Conservation (phyloP, 1,140 invertebrate species). For the Drosophila kurseongensis region DNA sequence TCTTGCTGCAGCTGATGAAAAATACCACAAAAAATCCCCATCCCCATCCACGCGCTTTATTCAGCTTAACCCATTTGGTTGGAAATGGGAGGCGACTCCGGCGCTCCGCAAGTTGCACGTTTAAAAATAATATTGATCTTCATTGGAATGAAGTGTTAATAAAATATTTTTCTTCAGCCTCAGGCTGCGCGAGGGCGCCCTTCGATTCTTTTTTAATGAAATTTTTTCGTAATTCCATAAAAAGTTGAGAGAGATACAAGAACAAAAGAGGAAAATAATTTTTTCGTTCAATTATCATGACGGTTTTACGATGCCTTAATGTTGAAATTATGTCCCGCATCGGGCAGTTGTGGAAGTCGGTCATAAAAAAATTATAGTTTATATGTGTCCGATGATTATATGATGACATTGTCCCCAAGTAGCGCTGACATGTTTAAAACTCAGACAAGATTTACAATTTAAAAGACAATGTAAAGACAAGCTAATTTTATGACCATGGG, state of each 20-base stretch:
- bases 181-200: conserved; percentile 6
- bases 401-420: conserved; percentile 28
- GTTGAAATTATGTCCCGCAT: conserved; percentile 73
- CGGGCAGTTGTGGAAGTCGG: conserved; percentile 41
- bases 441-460: conserved; percentile 41
- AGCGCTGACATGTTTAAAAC: conserved; percentile 20
- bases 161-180: conserved; percentile 70
- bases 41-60: neutral
- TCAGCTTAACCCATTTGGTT: conserved; percentile 26
- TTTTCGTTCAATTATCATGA: conserved; percentile 73
- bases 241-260: conserved; percentile 23
- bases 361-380: conserved; percentile 70
- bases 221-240: conserved; percentile 63
- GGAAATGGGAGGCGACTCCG: conserved; percentile 18
- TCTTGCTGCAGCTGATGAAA: conserved; percentile 59
- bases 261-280: conserved; percentile 49
- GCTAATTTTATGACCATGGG: conserved; percentile 15
- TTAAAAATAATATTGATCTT: conserved; percentile 83
- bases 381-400: conserved; percentile 32
- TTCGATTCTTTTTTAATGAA: conserved; percentile 61
- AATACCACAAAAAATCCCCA: conserved; percentile 30
- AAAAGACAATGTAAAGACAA: conserved; percentile 37
- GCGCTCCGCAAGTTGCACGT: conserved; percentile 52
- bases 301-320: conserved; percentile 74
- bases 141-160: conserved; percentile 80